phyloP scores from a whole-genome alignment of 53 echinoderm and acorn worm species.

The Luidia sarsii region DNA sequence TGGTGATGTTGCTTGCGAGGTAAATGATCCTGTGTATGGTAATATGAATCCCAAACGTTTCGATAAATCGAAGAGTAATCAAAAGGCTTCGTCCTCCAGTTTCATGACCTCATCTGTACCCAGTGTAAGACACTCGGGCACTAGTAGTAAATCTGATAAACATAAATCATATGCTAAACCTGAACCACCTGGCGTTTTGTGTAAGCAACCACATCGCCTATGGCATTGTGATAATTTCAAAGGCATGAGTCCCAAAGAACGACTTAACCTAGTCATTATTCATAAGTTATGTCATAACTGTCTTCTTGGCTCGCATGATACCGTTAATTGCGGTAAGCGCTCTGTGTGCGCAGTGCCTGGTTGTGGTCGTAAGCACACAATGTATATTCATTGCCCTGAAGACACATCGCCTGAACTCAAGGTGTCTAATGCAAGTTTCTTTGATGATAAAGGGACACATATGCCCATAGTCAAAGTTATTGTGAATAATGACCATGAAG shows the following conservation, averaged over 20 bases:
- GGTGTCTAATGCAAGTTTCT: slow-evolving; percentile 53
- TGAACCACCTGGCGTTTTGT: slow-evolving; percentile 47
- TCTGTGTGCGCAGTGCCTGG: slow-evolving; percentile 19
- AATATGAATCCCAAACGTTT: background rate
- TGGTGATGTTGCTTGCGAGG: slow-evolving; percentile 9
- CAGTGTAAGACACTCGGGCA: background rate
- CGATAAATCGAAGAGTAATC: background rate
- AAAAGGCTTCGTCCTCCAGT: background rate
- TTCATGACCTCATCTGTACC: background rate
- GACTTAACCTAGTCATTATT: slow-evolving; percentile 18
- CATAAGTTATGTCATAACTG: slow-evolving; percentile 58
- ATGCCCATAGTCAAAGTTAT: slow-evolving; percentile 43
- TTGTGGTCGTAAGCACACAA: slow-evolving; percentile 53
- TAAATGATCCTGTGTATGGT: slow-evolving; percentile 38
- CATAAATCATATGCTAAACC: slow-evolving; percentile 40
- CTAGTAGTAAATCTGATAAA: slow-evolving; percentile 15
- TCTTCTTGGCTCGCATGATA: slow-evolving; percentile 19
- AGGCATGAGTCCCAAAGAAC: slow-evolving; percentile 24
- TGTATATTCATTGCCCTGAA: slow-evolving; percentile 38
- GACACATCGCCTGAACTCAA: background rate
- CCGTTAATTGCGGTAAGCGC: slow-evolving; percentile 25
- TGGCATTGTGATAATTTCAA: slow-evolving; percentile 47
- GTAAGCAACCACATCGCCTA: slow-evolving; percentile 31
- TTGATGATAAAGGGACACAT: background rate
- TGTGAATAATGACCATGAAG: slow-evolving; percentile 11